Base-by-base conservation (phyloP, 30 jellyfish, hydroid and myxozoan genomes). In the Aurelia aurita region DNA sequence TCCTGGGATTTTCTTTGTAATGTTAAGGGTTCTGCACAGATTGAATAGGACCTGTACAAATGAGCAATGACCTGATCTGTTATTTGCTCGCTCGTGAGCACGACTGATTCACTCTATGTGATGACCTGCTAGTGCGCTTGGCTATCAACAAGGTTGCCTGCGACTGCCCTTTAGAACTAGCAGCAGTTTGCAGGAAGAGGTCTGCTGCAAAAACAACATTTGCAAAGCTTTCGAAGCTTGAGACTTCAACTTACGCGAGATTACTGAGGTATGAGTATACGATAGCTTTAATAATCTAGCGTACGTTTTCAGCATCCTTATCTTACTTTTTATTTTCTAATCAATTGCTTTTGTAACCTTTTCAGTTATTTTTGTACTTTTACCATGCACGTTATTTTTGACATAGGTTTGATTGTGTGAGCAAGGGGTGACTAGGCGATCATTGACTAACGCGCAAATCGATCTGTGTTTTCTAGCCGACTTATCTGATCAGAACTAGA, bases 31-130 rank as follows among this genome's bases (percentile, higher is more conserved):
- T 20, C 22, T 45, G 63, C 31, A 19, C 69, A 14, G 34, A 23
- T 3, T 43, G 51, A 71, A 71, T 35, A 32, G 49, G n/a, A 71
- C 84, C 84, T 71, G 84, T 20, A 32, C 84, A 12, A 43, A 4
- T 71, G 25, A 35, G 67, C 53, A 46, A 47, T 71, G 84, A 71
- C 69, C 84, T 71, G 67, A 71, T 71, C 46, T 71, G 84, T 71
- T 71, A 6, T 34, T 43, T 18, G 27, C 71, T 45, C 65, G 69
- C 58, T 13, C 31, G 51, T 71, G 84, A 71, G 14, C 84, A 71
- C 84, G 69, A 71, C 39, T 71, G 84, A 27, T 27, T 45, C n/a
- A 13, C 22, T 71, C 63, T 32, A 71, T 71, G 35, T 25, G 31
- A 23, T 47, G 84, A 71, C 84, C 84, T 71, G 84, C 58, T 43